Evolutionary conservation across 2,113 vertebrate species (phyloP), one percentile per base, ranked within the genome.

Genomic region (Gymnobelideus leadbeateri): DNA sequence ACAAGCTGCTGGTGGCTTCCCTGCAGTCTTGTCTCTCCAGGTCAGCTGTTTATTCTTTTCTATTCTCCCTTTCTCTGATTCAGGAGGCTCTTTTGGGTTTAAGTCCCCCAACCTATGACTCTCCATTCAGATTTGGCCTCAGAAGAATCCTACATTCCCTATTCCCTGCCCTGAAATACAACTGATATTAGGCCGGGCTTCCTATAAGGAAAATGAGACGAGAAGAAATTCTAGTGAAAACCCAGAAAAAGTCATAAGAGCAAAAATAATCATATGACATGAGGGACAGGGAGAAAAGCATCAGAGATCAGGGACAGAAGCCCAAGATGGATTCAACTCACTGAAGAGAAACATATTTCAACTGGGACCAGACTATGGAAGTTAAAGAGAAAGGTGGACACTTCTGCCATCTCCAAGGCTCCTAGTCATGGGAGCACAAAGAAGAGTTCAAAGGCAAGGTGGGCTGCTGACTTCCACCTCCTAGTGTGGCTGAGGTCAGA

Each of bases 361-460:
- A 90, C 61, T 28, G 8, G 54, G 8, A 51, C 89, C 21, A 31
- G 53, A 94, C 10, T 0, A 31, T 84, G 57, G 89, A 55, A 92
- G 52, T 51, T 5, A 19, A 47, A 84, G 31, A 89, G 89, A 19
- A 90, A 55, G 95, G 97, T 93, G 91, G 91, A 31, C 50, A 50
- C 68, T 92, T 43, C 90, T 93, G 94, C 92, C 96, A 95, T 96
- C 97, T 97, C 96, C 95, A 97, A 97, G 97, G 94, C 95, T 96
- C 94, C 92, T 0, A 50, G 95, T 91, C 96, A 91, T 84, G 0
- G 12, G 95, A 96, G 95, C 96, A 97, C 96, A 98, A 98, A 98
- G 96, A 96, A 97, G 98, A 98, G 98, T 99, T 99, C 99, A 99
- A 99, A 99, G 98, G 96, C 98, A 97, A 98, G 98, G 96, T 98